Conservation (phyloP, 1,140 invertebrate genomes). For the Cherax destructor region DNA sequence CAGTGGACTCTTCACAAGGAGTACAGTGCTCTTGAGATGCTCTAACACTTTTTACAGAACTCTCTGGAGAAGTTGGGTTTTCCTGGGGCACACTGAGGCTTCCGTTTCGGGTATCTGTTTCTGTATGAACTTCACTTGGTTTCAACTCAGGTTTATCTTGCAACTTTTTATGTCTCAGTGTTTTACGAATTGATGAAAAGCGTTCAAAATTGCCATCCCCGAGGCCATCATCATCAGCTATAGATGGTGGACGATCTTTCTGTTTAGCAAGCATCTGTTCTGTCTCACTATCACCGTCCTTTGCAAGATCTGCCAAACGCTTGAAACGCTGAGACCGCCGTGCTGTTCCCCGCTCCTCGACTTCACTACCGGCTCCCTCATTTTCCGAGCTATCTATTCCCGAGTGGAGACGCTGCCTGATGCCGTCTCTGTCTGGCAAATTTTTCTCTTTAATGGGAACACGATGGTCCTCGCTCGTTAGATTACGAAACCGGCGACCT, state of each 20-base stretch:
- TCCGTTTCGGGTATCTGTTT: neutral
- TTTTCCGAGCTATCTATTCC: slow-evolving; percentile 61
- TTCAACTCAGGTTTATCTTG: slow-evolving; percentile 77
- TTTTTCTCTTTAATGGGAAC: slow-evolving; percentile 43
- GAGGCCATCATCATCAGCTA: slow-evolving; percentile 74
- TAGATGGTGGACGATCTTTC: slow-evolving; percentile 36
- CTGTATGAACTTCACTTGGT: slow-evolving; percentile 39
- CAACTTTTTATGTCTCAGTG: slow-evolving; percentile 85
- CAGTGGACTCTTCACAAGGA: slow-evolving; percentile 73
- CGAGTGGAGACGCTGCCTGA: neutral
- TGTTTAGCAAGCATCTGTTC: slow-evolving; percentile 69
- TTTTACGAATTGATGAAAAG: slow-evolving; percentile 87
- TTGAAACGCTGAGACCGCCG: slow-evolving; percentile 65
- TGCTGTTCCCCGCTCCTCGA: slow-evolving; percentile 60
- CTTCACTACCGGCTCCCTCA: slow-evolving; percentile 60
- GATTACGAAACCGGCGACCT: slow-evolving; percentile 49
- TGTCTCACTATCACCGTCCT: slow-evolving; percentile 71
- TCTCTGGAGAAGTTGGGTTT: neutral
- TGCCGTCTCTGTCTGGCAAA: neutral
- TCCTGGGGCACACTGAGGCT: neutral
- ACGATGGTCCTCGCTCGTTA: slow-evolving; percentile 64
- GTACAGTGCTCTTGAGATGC: slow-evolving; percentile 12
- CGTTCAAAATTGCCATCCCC: slow-evolving; percentile 87
- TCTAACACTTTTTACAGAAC: slow-evolving; percentile 20
- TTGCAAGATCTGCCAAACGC: slow-evolving; percentile 70